Evolutionary conservation across 2,888 invertebrate genomes (phyloP).

Genomic region (Acanthosoma haemorrhoidale): DNA sequence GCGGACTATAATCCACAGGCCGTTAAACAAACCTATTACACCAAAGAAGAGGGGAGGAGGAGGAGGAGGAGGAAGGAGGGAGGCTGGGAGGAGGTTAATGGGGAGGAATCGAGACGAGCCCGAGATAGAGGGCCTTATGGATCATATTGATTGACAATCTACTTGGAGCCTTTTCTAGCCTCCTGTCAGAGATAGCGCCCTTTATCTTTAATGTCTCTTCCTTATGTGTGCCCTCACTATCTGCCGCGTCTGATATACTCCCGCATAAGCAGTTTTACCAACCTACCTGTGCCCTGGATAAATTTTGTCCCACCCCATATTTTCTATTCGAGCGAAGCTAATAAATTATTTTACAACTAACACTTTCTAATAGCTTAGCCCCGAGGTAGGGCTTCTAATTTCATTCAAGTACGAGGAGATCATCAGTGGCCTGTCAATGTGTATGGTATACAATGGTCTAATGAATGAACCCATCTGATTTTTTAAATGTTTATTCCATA

Average conservation of each 20-base stretch:
- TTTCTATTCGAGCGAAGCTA: no score
- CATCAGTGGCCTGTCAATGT: no score
- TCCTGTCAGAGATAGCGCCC: background rate
- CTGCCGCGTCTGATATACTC: background rate
- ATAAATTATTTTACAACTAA: no score
- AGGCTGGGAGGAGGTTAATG: constrained; percentile 32
- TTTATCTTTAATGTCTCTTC: constrained; percentile 14
- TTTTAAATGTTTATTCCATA: no score
- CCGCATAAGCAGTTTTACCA: background rate
- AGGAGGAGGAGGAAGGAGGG: background rate
- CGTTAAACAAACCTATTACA: constrained; percentile 38
- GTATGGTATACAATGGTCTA: no score
- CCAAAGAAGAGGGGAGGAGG: background rate
- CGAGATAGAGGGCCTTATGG: constrained; percentile 12
- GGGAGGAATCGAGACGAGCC: constrained; percentile 18
- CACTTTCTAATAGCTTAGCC: no score
- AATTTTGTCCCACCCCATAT: background rate
- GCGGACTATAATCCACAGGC: constrained; percentile 37
- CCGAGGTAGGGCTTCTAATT: no score
- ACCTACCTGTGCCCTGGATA: background rate
- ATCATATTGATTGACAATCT: constrained; percentile 14
- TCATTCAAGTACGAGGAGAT: no score
- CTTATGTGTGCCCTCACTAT: background rate
- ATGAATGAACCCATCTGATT: no score
- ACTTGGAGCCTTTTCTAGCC: background rate